Evolutionary conservation across 2,888 invertebrate genomes (phyloP), one percentile per base, ranked within the genome.

Genomic region (Diaperis boleti): DNA sequence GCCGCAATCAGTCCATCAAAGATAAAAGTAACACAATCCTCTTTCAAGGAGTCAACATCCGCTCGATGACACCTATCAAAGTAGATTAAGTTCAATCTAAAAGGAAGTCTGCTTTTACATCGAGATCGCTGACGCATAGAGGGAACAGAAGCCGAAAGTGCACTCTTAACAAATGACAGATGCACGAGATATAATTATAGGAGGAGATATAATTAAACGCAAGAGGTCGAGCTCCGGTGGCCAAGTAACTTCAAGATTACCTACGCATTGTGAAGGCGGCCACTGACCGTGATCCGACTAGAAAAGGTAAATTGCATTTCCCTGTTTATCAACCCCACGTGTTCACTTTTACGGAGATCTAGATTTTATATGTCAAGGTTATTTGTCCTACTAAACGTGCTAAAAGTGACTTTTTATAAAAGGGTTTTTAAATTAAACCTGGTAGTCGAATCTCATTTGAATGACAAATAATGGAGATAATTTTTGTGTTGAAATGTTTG

Each of bases 141-240:
- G 17, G 29, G 42, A 41, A 31, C 41, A 42, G 35, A 49, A 59
- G 59, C 39, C 41, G 49, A 45, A 57, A 47, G 55, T 52, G 26
- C 52, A 55, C 66, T 33, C 45, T 64, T 64, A 64, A 61, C 59
- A 45, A 57, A 64, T 52, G 67, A 67, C 67, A 67, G 67, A 67
- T 67, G 67, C 63, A 62, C 42, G 15, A 41, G 59, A 67, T 65
- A 63, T 63, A 67, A 67, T 67, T 67, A 67, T 62, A 64, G 59
- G 50, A 44, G 62, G 29, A 54, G 62, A 62, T 64, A 64, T 64
- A 64, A 64, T 66, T 62, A 62, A 62, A 61, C 49, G 42, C 61
- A 49, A 47, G 55, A 59, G 55, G 56, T 64, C 55, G 55, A 55
- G 33, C 42, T 45, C 22, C 13, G 15, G 41, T 42, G 31, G 45